phyloP scores from a whole-genome alignment of 2,797 vertebrate genomes.

The Hippoglossus hippoglossus region DNA sequence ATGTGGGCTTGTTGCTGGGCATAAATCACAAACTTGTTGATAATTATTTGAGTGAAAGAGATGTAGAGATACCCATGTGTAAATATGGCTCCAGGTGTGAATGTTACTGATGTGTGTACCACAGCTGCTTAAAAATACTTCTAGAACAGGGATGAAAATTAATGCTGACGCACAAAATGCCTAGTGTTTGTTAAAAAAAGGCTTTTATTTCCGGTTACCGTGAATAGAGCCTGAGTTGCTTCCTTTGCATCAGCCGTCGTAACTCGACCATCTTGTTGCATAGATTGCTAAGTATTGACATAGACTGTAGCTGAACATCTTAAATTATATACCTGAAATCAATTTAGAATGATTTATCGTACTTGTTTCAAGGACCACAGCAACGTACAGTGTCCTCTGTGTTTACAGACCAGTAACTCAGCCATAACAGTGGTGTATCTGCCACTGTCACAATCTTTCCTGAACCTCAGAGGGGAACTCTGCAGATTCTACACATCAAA shows the following conservation, averaged over 20 bases:
- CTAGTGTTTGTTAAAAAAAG: neutral
- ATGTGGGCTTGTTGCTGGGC: neutral
- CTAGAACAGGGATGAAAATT: too few relatives aligned
- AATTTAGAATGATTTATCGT: neutral
- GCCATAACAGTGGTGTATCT: neutral
- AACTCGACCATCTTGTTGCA: too few relatives aligned
- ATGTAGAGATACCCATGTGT: neutral
- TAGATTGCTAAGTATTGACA: neutral
- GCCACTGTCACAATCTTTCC: neutral
- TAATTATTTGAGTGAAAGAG: neutral
- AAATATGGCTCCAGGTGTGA: constrained; percentile 8
- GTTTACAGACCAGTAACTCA: neutral
- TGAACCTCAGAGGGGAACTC: neutral
- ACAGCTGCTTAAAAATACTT: neutral
- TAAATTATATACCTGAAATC: neutral
- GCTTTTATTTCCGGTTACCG: neutral
- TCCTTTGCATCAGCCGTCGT: neutral
- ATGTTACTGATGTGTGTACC: neutral
- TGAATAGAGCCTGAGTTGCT: neutral
- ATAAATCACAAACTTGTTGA: neutral
- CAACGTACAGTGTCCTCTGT: neutral
- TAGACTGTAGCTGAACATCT: neutral
- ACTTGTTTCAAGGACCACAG: neutral
- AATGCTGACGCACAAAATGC: too few relatives aligned
- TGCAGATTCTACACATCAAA: neutral